These are phyloP conservation scores for Hydrotaea diabolus DNA, from an alignment of 2,888 invertebrate species.

Conservation along the genomic window DNA sequence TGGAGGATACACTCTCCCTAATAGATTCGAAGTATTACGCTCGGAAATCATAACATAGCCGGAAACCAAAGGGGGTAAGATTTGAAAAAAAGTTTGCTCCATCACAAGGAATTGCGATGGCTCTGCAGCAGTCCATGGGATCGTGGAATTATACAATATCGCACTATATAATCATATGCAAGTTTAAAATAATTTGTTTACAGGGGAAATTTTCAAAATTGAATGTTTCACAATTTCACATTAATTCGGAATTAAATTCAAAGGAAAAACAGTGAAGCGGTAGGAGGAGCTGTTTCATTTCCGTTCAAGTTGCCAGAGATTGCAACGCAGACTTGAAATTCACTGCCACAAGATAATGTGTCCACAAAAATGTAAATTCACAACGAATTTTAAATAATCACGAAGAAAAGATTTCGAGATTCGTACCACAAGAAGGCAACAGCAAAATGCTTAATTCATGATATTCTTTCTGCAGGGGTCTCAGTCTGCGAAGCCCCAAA, in stretches of 20 bases:
- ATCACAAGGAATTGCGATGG: too few species aligned
- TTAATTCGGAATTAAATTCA: slow-evolving; percentile 5
- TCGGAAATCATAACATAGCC: too few species aligned
- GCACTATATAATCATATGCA: too few species aligned
- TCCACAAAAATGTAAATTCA: slow-evolving; percentile 16
- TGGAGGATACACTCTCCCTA: too few species aligned
- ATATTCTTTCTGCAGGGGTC: neutral
- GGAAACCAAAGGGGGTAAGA: too few species aligned
- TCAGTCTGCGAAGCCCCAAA: neutral
- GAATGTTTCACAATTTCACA: neutral
- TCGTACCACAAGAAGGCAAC: neutral
- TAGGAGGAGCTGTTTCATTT: neutral
- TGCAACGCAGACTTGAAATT: neutral
- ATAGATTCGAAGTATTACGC: too few species aligned
- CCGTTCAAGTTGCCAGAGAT: neutral
- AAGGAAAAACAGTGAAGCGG: neutral
- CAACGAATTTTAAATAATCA: neutral
- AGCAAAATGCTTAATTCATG: slow-evolving; percentile 3
- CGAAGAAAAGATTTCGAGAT: neutral
- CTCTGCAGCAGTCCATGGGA: too few species aligned
- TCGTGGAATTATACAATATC: too few species aligned
- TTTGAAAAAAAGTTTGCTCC: too few species aligned
- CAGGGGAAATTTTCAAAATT: too few species aligned
- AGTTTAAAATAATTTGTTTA: too few species aligned
- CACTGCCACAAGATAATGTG: neutral